Evolutionary conservation across 1,140 invertebrate genomes (phyloP).

Genomic region (Leptinotarsa undecemlineata): DNA sequence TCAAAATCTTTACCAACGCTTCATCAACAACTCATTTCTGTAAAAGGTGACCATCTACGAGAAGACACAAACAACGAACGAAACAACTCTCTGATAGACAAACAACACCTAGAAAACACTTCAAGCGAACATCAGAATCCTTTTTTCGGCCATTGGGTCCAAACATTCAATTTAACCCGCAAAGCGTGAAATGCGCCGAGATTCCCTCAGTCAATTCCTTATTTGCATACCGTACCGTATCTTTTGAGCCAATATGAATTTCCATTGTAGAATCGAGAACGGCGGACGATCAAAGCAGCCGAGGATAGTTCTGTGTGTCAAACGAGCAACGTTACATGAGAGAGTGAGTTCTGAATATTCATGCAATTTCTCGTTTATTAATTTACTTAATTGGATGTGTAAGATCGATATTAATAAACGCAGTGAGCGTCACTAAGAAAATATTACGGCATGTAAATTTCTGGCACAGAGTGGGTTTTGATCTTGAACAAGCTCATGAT

Average conservation of each 20-base stretch:
- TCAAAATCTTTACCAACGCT: no score
- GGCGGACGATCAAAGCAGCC: not conserved
- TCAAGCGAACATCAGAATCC: no score
- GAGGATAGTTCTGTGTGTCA: not conserved
- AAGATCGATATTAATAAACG: not conserved
- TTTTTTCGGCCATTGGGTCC: not conserved
- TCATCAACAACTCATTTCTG: no score
- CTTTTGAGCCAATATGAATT: not conserved
- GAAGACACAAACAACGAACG: no score
- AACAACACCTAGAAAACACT: no score
- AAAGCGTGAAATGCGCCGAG: not conserved
- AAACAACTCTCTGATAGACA: no score
- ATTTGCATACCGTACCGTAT: constrained; percentile 3
- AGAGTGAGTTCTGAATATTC: constrained; percentile 2
- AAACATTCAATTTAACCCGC: constrained; percentile 2
- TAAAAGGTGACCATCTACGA: no score
- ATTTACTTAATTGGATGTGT: constrained; percentile 1
- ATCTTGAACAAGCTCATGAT: no score
- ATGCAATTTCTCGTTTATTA: not conserved
- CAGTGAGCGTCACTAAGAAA: no score
- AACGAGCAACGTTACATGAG: constrained; percentile 1
- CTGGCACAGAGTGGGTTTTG: no score
- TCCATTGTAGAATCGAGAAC: not conserved
- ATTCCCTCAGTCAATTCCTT: not conserved
- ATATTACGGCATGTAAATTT: no score